Conservation (phyloP, 2,888 invertebrate species). For the Plutella xylostella region DNA sequence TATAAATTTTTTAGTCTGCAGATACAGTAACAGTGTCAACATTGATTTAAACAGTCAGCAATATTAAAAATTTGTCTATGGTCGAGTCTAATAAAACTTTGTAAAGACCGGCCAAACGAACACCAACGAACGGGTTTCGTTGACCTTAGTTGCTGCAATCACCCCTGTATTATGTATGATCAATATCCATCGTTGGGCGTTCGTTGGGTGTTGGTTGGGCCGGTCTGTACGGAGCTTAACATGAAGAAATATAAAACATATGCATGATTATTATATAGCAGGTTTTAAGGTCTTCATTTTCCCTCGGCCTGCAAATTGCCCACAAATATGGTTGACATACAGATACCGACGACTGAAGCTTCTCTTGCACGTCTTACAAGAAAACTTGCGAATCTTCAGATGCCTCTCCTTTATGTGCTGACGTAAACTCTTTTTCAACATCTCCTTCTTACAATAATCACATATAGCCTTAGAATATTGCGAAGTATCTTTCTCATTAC, state of each 20-base stretch:
- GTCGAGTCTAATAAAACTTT: too few species aligned
- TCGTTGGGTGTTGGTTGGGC: too few species aligned
- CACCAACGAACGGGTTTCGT: too few species aligned
- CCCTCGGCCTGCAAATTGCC: too few species aligned
- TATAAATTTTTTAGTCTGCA: too few species aligned
- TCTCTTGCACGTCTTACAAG: slow-evolving; percentile 29
- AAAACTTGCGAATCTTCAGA: slow-evolving; percentile 34
- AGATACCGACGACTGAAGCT: slow-evolving; percentile 38
- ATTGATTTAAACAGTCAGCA: too few species aligned
- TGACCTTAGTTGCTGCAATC: slow-evolving; percentile 25
- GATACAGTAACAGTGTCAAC: too few species aligned
- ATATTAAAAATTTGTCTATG: too few species aligned
- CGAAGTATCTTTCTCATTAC: slow-evolving; percentile 19
- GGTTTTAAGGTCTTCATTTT: slow-evolving; percentile 29
- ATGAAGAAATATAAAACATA: slow-evolving; percentile 21
- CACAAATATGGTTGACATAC: slow-evolving; percentile 35
- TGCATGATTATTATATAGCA: slow-evolving; percentile 23
- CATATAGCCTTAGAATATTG: slow-evolving; percentile 42
- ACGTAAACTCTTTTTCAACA: slow-evolving; percentile 47
- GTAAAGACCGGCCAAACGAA: too few species aligned
- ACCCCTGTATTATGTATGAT: slow-evolving; percentile 25
- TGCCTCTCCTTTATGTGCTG: slow-evolving; percentile 44
- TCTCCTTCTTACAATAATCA: slow-evolving; percentile 49
- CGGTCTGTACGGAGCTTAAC: too few species aligned
- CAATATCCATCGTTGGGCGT: too few species aligned